Conservation (phyloP, 1,140 invertebrate genomes). For the Phenacoccus solenopsis region DNA sequence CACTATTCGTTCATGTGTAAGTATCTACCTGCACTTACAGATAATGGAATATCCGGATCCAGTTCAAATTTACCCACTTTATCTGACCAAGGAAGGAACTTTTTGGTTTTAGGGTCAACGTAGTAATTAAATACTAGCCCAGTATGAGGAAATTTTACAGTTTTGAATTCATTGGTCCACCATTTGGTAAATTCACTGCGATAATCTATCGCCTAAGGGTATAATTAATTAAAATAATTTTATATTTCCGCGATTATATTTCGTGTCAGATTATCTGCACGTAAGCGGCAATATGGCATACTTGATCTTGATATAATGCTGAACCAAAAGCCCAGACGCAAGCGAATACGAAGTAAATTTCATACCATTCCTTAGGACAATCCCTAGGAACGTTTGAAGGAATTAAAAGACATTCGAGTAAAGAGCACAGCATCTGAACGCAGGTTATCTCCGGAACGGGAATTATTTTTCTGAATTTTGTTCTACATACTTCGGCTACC, state of each 20-base stretch:
- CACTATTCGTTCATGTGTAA: not conserved
- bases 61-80: constrained; percentile 60
- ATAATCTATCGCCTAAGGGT: constrained; percentile 60
- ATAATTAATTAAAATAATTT: too few relatives aligned
- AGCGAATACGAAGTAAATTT: constrained; percentile 85
- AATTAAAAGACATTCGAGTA: constrained; percentile 75
- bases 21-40: constrained; percentile 38
- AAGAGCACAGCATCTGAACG: constrained; percentile 76
- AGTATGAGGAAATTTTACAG: constrained; percentile 69
- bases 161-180: constrained; percentile 81
- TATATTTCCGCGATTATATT: too few relatives aligned
- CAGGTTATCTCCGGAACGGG: constrained; percentile 83
- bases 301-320: constrained; percentile 73
- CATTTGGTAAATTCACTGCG: constrained; percentile 87
- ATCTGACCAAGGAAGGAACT: constrained; percentile 76
- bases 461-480: constrained; percentile 79
- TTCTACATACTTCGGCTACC: constrained; percentile 60
- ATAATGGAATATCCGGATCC: constrained; percentile 73
- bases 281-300: too few relatives aligned
- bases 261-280: too few relatives aligned
- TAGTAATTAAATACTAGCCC: constrained; percentile 84
- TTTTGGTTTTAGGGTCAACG: constrained; percentile 71
- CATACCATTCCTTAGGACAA: constrained; percentile 85
- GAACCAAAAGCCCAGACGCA: constrained; percentile 91
- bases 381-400: constrained; percentile 67